Conservation (phyloP, 2,113 vertebrate species). For the Megalops atlanticus region DNA sequence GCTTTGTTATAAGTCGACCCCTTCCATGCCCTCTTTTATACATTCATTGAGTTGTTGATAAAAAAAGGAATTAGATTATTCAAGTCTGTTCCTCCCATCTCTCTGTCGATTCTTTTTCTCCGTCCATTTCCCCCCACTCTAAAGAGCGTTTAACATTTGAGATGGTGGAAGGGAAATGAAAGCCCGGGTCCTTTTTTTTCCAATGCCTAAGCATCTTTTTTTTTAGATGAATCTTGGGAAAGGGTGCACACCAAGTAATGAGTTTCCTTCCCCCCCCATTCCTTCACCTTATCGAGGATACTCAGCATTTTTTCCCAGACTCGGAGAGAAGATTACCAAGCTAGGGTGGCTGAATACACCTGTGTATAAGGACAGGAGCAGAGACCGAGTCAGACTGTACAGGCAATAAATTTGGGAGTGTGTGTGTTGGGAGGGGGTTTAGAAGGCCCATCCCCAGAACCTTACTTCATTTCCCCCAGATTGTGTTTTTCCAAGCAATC, state of each 20-base stretch:
- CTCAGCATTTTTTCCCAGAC: not conserved
- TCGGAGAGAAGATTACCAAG: slow-evolving; percentile 22
- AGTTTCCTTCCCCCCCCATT: slow-evolving; percentile 5
- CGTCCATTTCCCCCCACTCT: not conserved
- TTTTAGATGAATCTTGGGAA: slow-evolving; percentile 11
- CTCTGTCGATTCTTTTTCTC: not conserved
- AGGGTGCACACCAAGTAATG: slow-evolving; percentile 9
- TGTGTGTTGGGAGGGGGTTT: not conserved
- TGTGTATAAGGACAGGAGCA: not conserved
- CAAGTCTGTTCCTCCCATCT: slow-evolving; percentile 20
- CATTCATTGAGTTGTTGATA: slow-evolving; percentile 44
- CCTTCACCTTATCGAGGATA: slow-evolving; percentile 12
- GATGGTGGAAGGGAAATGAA: slow-evolving; percentile 16
- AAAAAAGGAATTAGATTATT: slow-evolving; percentile 41
- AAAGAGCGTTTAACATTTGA: slow-evolving; percentile 16
- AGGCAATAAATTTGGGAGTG: slow-evolving; percentile 29
- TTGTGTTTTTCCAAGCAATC: slow-evolving; percentile 37
- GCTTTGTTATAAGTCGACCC: slow-evolving; percentile 22
- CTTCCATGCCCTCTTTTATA: slow-evolving; percentile 23
- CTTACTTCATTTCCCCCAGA: not conserved
- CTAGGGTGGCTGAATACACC: slow-evolving; percentile 8
- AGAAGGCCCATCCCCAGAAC: not conserved
- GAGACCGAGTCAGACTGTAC: slow-evolving; percentile 17
- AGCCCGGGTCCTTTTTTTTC: slow-evolving; percentile 17
- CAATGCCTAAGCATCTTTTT: not conserved